Evolutionary conservation across 1,140 invertebrate species (phyloP).

Genomic region (Drosophila pseudoananassae): DNA sequence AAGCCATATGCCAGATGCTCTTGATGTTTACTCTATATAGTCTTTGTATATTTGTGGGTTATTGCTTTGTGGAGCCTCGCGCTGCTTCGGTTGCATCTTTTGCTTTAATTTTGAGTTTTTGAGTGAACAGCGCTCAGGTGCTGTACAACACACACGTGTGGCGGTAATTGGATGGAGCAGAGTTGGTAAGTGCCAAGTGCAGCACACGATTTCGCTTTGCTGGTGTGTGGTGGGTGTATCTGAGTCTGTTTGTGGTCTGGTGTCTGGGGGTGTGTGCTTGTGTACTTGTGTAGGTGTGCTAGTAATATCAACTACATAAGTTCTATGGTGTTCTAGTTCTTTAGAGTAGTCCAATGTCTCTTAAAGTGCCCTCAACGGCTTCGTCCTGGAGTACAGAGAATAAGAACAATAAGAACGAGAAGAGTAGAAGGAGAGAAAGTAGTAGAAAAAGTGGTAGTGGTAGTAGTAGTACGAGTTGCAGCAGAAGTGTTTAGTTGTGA

Average conservation of each 20-base stretch:
- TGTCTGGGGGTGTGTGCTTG: conserved; percentile 27
- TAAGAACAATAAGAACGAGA: conserved; percentile 84
- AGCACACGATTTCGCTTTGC: conserved; percentile 30
- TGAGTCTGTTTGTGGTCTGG: background rate
- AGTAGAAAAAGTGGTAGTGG: conserved; percentile 31
- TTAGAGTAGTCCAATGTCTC: conserved; percentile 92
- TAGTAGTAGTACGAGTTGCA: conserved; percentile 29
- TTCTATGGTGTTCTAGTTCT: conserved; percentile 66
- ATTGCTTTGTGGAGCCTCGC: conserved; percentile 41
- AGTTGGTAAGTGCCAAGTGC: conserved; percentile 24
- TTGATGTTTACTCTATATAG: conserved; percentile 30
- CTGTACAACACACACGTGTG: conserved; percentile 37
- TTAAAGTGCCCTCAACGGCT: conserved; percentile 92
- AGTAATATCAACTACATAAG: conserved; percentile 67
- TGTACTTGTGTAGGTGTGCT: conserved; percentile 44
- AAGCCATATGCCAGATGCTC: conserved; percentile 40
- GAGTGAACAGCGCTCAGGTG: conserved; percentile 16
- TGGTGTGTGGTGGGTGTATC: conserved; percentile 13
- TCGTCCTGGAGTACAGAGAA: conserved; percentile 88
- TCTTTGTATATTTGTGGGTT: conserved; percentile 20
- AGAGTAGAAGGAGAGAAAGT: conserved; percentile 63
- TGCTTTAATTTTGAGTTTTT: background rate
- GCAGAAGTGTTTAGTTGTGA: conserved; percentile 21
- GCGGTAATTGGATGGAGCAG: conserved; percentile 22
- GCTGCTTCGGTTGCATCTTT: conserved; percentile 17